Evolutionary conservation across 92 coral and sea anemone species (phyloP), one percentile per base, ranked within the genome.

Genomic region (Palythoa grandis): DNA sequence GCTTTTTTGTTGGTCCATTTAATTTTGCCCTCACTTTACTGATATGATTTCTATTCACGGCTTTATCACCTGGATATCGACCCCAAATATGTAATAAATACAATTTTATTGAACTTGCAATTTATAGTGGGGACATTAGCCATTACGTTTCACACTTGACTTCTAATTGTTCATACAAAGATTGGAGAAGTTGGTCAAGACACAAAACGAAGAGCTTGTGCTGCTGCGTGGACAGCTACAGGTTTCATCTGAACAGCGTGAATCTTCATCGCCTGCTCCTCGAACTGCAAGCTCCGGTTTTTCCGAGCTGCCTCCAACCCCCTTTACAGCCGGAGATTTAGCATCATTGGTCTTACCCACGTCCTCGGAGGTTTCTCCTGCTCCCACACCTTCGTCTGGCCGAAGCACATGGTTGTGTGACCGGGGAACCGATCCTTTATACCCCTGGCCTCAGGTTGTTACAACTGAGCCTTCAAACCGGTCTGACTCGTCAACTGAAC

Each of bases 361-460:
- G 47, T 60, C 74, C 74, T 43, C 74, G 48, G 85, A 53, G 63
- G 16, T 13, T 80, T 66, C 85, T 43, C 73, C 56, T 39, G 83
- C 37, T 86, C 74, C 83, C 11, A 80, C 92, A 7, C 87, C 94
- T 50, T 92, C 93, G 15, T 91, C 96, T 20, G 94, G 92, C 4
- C 92, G 94, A 9, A 91, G 91, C 1, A 93, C 96, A 2, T 70
- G 88, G 37, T 22, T 89, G 56, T 89, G 94, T 20, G 87, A 89
- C 54, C 87, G 87, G 61, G 96, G 96, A 52, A 93, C 96, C 7
- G 96, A 93, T 66, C 96, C 96, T 29, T 20, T 93, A 48, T 91
- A 40, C 79, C 82, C 79, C 57, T 93, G 94, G 96, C 94, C 96
- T 12, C 91, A 86, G 73, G 83, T 25, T 43, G 14, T 11, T 24